Evolutionary conservation across 1,140 invertebrate genomes (phyloP).

Genomic region (Cecropterus lyciades): DNA sequence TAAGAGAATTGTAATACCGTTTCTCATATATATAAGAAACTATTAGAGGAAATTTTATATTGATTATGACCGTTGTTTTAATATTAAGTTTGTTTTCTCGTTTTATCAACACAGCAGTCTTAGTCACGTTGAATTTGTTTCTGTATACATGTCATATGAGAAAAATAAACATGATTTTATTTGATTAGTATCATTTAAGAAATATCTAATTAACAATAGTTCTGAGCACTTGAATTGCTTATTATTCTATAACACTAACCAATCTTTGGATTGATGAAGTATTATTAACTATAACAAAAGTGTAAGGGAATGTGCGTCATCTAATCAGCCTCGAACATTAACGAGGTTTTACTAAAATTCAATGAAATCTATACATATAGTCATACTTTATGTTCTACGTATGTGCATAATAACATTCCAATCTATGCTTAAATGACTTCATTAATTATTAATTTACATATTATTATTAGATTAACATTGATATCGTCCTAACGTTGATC

Average conservation of each 20-base stretch:
- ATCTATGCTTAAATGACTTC: slow-evolving; percentile 62
- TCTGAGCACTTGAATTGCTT: slow-evolving; percentile 46
- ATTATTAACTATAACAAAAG: slow-evolving; percentile 51
- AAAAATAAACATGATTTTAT: background rate
- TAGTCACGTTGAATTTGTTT: no score
- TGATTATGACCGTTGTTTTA: no score
- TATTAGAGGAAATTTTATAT: no score
- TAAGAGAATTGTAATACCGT: no score
- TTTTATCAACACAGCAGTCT: no score
- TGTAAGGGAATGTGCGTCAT: slow-evolving; percentile 67
- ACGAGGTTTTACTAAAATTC: slow-evolving; percentile 30
- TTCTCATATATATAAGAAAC: no score
- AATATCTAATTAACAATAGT: slow-evolving; percentile 36
- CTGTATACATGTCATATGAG: no score
- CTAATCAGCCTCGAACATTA: slow-evolving; percentile 45
- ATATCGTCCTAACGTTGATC: slow-evolving; percentile 53
- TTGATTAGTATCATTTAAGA: slow-evolving; percentile 17
- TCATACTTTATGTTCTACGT: slow-evolving; percentile 42
- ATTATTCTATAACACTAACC: slow-evolving; percentile 55
- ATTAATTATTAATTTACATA: slow-evolving; percentile 51
- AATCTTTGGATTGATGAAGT: slow-evolving; percentile 77
- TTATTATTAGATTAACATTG: slow-evolving; percentile 57
- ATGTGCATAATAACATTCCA: slow-evolving; percentile 64
- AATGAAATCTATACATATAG: slow-evolving; percentile 37
- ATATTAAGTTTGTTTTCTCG: no score